Evolutionary conservation across 2,113 vertebrate species (phyloP).

Genomic region (Pipra filicauda): DNA sequence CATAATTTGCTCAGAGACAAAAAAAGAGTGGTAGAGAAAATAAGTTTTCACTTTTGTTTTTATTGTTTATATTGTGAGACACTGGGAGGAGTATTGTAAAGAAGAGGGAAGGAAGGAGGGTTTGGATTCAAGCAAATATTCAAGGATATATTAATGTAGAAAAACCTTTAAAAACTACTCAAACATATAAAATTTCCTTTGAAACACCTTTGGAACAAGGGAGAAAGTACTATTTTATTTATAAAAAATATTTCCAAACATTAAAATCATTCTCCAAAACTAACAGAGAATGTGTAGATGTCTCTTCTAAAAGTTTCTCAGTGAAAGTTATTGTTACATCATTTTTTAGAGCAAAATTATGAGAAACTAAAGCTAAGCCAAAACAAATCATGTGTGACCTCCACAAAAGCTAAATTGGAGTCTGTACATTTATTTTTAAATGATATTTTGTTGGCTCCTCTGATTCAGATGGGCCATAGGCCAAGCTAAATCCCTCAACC

Average conservation of each 20-base stretch:
- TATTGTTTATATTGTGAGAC: background rate
- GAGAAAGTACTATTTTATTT: background rate
- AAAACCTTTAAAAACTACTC: background rate
- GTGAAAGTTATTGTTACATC: background rate
- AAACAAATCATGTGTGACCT: constrained; percentile 23
- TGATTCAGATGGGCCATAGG: background rate
- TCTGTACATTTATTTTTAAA: background rate
- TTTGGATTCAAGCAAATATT: background rate
- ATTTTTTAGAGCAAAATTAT: background rate
- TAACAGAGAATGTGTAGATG: background rate
- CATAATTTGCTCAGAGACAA: background rate
- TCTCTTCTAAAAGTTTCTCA: background rate
- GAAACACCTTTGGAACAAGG: background rate
- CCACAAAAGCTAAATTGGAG: background rate
- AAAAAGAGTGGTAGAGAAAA: background rate
- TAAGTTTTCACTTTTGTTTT: background rate
- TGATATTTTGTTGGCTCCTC: background rate
- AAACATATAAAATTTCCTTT: background rate
- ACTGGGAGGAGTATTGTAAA: background rate
- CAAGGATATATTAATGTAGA: background rate
- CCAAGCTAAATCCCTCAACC: constrained; percentile 45
- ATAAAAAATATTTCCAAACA: background rate
- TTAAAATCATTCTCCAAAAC: background rate
- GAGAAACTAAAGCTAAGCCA: background rate
- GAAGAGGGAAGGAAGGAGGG: background rate